Base-by-base conservation (phyloP, 2,888 invertebrate species). In the Drosophila longiperda region DNA sequence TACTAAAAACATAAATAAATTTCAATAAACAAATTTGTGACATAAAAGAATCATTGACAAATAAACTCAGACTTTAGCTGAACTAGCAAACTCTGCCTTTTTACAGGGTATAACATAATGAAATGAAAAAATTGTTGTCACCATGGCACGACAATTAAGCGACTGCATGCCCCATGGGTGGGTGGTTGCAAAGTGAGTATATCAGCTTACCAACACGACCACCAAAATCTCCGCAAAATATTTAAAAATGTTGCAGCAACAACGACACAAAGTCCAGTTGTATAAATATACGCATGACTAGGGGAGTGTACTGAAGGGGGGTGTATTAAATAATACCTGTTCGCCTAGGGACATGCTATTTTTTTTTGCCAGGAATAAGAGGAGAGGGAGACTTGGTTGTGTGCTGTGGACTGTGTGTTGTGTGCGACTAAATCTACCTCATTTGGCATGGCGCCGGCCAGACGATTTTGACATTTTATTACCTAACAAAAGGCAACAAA, bases 401-500 rank as follows among this genome's bases (percentile, higher is more conserved):
- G 26, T 1, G 9, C 45, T 15, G 42, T 29, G 34, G 5, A 34
- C 23, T 5, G 7, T 3, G n/a, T 36, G 17, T 20, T 50, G 33
- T 29, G 40, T 32, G 34, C 62, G 61, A 53, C 65, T 66, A 73
- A 84, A 60, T 86, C 89, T 75, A 63, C 89, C 80, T 81, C 76
- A 80, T 85, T 85, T 83, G 77, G 82, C 75, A 66, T 78, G 90
- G 90, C 91, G 90, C 83, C 90, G 83, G 61, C 85, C 87, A 89
- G 90, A 91, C 90, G 90, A 73, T 79, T 89, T 81, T 82, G 80
- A 82, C 83, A 82, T 91, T 90, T 87, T 87, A 90, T 90, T 88
- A 79, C 90, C 88, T 58, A 69, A 67, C 83, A 80, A 80, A 79
- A 69, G 66, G 66, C 70, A 77, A 73, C 78, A 76, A 64, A 71